Conservation (phyloP, 2,797 vertebrate genomes). For the Pseudotriccus pelzelni region DNA sequence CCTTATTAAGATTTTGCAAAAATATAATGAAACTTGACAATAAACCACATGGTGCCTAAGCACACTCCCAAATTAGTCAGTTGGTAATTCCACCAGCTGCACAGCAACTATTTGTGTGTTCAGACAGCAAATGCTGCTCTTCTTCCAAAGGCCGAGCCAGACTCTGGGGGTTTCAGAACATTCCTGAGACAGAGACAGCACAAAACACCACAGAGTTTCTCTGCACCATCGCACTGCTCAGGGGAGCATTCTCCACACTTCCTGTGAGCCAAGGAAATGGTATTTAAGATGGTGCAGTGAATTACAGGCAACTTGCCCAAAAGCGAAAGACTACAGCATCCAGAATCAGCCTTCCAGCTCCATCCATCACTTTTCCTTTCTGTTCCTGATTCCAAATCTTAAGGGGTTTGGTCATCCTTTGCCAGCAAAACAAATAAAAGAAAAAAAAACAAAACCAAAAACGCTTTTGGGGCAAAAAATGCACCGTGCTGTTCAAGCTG, state of each 20-base stretch:
- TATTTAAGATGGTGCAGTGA: not conserved
- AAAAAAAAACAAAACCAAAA: not conserved
- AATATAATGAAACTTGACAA: constrained; percentile 63
- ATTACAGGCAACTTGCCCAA: not conserved
- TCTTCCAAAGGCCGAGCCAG: not conserved
- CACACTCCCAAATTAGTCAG: constrained; percentile 4
- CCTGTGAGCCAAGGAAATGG: not conserved
- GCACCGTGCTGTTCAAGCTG: not conserved
- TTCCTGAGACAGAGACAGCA: not conserved
- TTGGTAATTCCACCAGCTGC: not conserved
- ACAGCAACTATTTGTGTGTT: not conserved
- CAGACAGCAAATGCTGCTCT: not conserved
- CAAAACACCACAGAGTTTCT: not conserved
- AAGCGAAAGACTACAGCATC: not conserved
- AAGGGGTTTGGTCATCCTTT: not conserved
- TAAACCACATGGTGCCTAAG: not conserved
- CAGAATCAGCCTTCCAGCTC: not conserved
- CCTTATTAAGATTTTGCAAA: constrained; percentile 34
- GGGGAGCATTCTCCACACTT: not conserved
- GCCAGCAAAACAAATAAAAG: not conserved
- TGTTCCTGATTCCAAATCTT: not conserved
- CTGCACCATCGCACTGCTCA: not conserved
- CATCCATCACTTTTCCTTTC: not conserved
- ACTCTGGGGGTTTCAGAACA: not conserved
- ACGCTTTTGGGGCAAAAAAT: not conserved